These are phyloP conservation scores for Anguilla marmorata DNA, from an alignment of 2,797 vertebrate genomes.

Conservation along the genomic window DNA sequence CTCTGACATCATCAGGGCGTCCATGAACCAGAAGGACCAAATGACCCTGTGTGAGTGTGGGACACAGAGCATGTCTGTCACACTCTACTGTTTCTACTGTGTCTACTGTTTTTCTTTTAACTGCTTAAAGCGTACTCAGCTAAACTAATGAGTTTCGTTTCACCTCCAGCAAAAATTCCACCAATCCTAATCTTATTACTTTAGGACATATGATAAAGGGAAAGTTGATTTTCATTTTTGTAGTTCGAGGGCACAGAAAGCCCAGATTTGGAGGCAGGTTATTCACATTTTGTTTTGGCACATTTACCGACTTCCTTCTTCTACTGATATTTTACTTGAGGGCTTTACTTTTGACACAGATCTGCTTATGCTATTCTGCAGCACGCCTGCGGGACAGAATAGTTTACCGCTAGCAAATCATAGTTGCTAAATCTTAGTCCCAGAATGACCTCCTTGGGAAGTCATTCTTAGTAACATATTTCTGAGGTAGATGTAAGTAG, in stretches of 20 bases:
- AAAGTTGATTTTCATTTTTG: neutral
- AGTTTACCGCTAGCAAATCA: neutral
- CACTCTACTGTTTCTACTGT: too few species aligned
- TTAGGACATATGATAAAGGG: neutral
- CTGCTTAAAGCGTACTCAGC: neutral
- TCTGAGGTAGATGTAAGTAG: neutral
- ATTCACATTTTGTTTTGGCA: neutral
- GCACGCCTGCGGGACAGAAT: neutral
- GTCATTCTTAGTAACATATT: neutral
- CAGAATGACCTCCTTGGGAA: neutral
- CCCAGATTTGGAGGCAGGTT: neutral
- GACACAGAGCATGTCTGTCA: neutral
- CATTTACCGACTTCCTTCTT: neutral
- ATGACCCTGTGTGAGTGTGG: slow-evolving; percentile 69
- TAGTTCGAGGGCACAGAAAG: neutral
- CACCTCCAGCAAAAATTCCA: neutral
- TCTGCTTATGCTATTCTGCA: neutral
- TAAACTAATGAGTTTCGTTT: neutral
- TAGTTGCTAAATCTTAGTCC: neutral
- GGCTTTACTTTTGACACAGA: neutral
- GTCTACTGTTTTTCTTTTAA: neutral
- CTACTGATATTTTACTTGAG: neutral
- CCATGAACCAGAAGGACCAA: slow-evolving; percentile 81
- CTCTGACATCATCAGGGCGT: slow-evolving; percentile 90
- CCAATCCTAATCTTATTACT: neutral